phyloP scores from a whole-genome alignment of 2,888 invertebrate genomes.

The Volucella inanis region DNA sequence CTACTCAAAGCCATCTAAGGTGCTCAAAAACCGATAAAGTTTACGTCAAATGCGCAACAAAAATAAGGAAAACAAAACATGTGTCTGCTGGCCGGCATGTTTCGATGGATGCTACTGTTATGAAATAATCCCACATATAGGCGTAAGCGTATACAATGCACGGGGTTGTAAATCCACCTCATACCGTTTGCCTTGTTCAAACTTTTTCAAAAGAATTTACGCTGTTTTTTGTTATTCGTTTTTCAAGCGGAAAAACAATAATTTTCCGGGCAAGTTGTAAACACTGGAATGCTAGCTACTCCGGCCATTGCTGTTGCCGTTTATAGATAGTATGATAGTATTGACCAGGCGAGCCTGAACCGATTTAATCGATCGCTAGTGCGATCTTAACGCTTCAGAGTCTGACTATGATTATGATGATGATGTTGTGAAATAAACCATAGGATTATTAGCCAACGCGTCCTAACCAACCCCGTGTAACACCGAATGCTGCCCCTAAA shows the following conservation, averaged over 20 bases:
- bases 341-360: constrained; percentile 4
- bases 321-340: too few species aligned
- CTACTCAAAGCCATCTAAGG: not conserved
- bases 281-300: constrained; percentile 41
- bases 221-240: constrained; percentile 23
- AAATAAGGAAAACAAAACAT: constrained; percentile 7
- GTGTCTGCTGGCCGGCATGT: constrained; percentile 6
- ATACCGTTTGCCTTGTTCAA: constrained; percentile 20
- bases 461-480: not conserved
- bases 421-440: constrained; percentile 54
- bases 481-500: too few species aligned
- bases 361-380: constrained; percentile 42
- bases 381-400: constrained; percentile 44
- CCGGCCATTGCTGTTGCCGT: not conserved
- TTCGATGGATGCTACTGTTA: constrained; percentile 32
- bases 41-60: not conserved
- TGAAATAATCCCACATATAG: constrained; percentile 35
- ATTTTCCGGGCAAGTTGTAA: constrained; percentile 26
- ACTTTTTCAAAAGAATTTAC: constrained; percentile 13
- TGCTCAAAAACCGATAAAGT: not conserved
- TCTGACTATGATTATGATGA: constrained; percentile 47
- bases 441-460: constrained; percentile 8
- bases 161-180: constrained; percentile 39
- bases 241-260: constrained; percentile 33
- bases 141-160: constrained; percentile 12